Evolutionary conservation across 2,888 invertebrate species (phyloP).

Genomic region (Drosophila cognata): DNA sequence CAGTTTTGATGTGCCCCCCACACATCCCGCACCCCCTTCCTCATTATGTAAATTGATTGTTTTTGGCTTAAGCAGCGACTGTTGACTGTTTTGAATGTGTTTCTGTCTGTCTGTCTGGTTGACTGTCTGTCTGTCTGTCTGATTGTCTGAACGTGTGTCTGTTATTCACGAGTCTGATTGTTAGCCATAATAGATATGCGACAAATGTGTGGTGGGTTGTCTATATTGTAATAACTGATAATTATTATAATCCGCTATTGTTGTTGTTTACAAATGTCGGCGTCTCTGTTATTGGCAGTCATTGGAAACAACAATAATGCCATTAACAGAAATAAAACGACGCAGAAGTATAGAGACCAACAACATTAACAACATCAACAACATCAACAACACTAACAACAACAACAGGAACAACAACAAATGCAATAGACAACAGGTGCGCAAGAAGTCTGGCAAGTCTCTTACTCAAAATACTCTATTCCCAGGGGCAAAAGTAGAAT

Average conservation of each 20-base stretch:
- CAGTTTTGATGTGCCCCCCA: background rate
- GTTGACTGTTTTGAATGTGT: slow-evolving; percentile 5
- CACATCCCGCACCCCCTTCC: background rate
- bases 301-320: slow-evolving; percentile 33
- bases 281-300: slow-evolving; percentile 24
- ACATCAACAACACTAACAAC: background rate
- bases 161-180: background rate
- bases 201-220: background rate
- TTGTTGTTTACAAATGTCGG: slow-evolving; percentile 8
- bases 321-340: slow-evolving; percentile 1
- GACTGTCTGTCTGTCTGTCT: background rate
- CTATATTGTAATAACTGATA: slow-evolving; percentile 23
- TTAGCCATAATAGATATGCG: background rate
- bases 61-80: background rate
- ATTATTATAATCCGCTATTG: slow-evolving; percentile 27
- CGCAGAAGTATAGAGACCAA: background rate
- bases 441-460: background rate
- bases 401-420: background rate
- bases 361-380: slow-evolving; percentile 7
- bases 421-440: slow-evolving; percentile 25
- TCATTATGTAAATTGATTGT: slow-evolving; percentile 31
- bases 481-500: background rate
- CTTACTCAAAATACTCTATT: background rate
- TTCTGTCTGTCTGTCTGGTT: background rate
- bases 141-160: background rate